Conservation (phyloP, 2,888 invertebrate genomes). For the Agrotis segetum region DNA sequence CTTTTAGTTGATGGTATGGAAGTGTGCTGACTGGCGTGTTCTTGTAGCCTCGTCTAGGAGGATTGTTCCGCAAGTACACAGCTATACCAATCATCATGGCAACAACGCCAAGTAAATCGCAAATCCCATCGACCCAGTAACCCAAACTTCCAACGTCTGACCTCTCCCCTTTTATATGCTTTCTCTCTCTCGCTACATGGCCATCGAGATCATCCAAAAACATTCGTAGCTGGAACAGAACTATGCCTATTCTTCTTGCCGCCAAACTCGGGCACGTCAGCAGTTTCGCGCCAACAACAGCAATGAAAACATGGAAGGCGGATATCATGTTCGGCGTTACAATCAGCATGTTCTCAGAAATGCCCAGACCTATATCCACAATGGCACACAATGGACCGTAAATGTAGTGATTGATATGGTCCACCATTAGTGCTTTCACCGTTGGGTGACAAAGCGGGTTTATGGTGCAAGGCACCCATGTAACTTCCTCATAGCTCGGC, state of each 20-base stretch:
- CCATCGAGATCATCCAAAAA: conserved; percentile 97
- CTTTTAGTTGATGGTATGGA: conserved; percentile 86
- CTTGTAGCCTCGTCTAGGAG: conserved; percentile 93
- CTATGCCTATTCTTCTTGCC: conserved; percentile 93
- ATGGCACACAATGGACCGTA: conserved; percentile 95
- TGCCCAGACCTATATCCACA: conserved; percentile 92
- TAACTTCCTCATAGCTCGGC: conserved; percentile 87
- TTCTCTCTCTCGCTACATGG: conserved; percentile 95
- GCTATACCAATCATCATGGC: conserved; percentile 93
- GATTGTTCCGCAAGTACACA: conserved; percentile 93
- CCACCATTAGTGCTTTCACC: conserved; percentile 95
- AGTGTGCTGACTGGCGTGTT: conserved; percentile 92
- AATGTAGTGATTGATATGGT: conserved; percentile 96
- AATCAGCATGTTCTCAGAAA: conserved; percentile 90
- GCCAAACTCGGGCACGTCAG: conserved; percentile 94
- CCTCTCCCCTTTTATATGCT: conserved; percentile 94
- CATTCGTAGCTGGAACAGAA: conserved; percentile 95
- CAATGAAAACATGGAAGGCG: conserved; percentile 94
- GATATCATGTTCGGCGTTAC: conserved; percentile 97
- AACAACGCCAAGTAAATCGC: conserved; percentile 94
- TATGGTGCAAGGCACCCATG: conserved; percentile 93
- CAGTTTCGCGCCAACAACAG: conserved; percentile 94
- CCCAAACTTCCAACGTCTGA: conserved; percentile 96
- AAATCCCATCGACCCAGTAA: conserved; percentile 95
- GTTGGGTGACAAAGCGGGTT: conserved; percentile 95